A percentile compares a stretch with the other conserved stretches of the same genome.
Conservation (phyloP, 1,140 invertebrate genomes). For the Drosophila setifemur region DNA sequence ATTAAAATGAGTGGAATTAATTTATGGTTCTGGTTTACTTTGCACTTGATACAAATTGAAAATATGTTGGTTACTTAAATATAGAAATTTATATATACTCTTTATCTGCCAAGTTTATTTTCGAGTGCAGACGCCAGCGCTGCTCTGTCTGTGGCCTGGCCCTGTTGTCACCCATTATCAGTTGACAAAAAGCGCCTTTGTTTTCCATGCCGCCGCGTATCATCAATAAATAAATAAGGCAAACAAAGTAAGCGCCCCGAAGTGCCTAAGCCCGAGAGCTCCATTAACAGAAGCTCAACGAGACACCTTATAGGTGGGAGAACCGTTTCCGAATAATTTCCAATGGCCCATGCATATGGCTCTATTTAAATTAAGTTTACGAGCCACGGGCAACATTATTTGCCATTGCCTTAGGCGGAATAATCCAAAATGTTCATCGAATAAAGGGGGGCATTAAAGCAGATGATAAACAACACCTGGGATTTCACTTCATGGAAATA, state of each 20-base stretch:
- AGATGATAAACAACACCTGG: slow-evolving; percentile 8
- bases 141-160: slow-evolving; percentile 32
- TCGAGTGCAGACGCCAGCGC: slow-evolving; percentile 15
- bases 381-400: slow-evolving; percentile 6
- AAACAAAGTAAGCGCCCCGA: slow-evolving; percentile 39
- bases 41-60: too few relatives aligned
- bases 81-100: too few relatives aligned
- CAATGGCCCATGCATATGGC: slow-evolving; percentile 25
- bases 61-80: too few relatives aligned
- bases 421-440: slow-evolving; percentile 18
- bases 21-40: too few relatives aligned
- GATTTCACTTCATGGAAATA: slow-evolving; percentile 28
- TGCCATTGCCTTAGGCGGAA: slow-evolving; percentile 21
- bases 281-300: slow-evolving; percentile 39
- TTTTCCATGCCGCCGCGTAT: slow-evolving; percentile 36
- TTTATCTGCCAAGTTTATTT: neutral
- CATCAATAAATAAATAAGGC: slow-evolving; percentile 23
- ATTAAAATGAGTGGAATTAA: too few relatives aligned
- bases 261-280: slow-evolving; percentile 45
- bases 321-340: slow-evolving; percentile 19
- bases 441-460: slow-evolving; percentile 1
- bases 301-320: slow-evolving; percentile 22
- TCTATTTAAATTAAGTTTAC: slow-evolving; percentile 36
- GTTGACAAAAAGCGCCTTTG: slow-evolving; percentile 68
- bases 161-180: slow-evolving; percentile 63